phyloP scores from a whole-genome alignment of 1,140 invertebrate species.

The Palaemon carinicauda region DNA sequence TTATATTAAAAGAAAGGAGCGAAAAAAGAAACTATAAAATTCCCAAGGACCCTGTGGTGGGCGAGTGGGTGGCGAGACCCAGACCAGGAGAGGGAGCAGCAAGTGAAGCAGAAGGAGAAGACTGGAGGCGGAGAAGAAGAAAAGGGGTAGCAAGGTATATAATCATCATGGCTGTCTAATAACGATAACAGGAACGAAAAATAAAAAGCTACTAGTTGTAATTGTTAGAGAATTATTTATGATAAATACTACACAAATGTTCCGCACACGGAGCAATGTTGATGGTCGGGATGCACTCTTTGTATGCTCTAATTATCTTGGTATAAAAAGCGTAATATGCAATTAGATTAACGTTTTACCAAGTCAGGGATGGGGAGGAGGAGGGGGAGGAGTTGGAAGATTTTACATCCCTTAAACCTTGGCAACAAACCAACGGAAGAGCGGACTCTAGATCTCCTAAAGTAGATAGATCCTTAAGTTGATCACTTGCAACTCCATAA shows the following conservation, averaged over 20 bases:
- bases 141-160: neutral
- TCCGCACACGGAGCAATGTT: neutral
- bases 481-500: too few species aligned
- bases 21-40: neutral
- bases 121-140: neutral
- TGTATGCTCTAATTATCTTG: too few species aligned
- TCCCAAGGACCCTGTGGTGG: neutral
- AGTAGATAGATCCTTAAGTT: too few species aligned
- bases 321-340: too few species aligned
- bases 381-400: neutral
- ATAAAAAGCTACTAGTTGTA: neutral
- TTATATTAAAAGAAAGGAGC: neutral
- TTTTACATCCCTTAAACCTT: neutral
- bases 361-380: neutral
- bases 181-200: neutral
- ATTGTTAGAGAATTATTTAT: too few species aligned
- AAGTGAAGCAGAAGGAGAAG: neutral
- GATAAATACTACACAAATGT: neutral
- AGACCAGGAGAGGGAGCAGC: neutral
- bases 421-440: neutral
- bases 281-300: too few species aligned
- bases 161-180: neutral
- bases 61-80: neutral
- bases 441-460: neutral
- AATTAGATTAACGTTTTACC: too few species aligned